Percentiles rank a stretch among this genome's conserved stretches.
Conservation (phyloP, 2,797 vertebrate species). For the Babyrousa celebensis region DNA sequence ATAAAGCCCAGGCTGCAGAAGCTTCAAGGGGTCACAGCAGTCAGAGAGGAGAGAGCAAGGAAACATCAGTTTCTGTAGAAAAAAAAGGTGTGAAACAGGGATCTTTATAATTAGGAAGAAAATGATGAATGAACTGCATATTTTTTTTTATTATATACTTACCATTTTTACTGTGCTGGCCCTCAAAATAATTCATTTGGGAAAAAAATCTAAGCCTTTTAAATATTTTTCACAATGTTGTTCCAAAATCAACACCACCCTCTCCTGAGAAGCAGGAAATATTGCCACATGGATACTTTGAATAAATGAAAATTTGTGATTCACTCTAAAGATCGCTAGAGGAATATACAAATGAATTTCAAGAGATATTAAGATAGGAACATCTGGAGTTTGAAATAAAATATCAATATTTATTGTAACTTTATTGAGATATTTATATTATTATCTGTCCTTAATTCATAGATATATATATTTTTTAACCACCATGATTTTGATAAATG, state of each 20-base stretch:
- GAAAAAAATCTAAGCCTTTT: slow-evolving; percentile 15
- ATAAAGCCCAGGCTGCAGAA: not conserved
- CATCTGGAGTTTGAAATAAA: slow-evolving; percentile 57
- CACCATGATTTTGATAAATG: slow-evolving; percentile 21
- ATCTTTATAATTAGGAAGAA: not conserved
- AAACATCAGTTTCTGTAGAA: not conserved
- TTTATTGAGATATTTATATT: slow-evolving; percentile 64
- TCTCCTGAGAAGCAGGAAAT: slow-evolving; percentile 63
- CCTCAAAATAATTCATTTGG: slow-evolving; percentile 60
- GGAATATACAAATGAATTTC: slow-evolving; percentile 36
- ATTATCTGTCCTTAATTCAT: slow-evolving; percentile 35
- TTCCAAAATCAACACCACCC: slow-evolving; percentile 45
- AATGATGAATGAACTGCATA: not conserved
- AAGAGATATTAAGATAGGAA: slow-evolving; percentile 61
- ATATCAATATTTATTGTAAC: slow-evolving; percentile 45
- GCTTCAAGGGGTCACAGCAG: not conserved
- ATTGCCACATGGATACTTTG: slow-evolving; percentile 42
- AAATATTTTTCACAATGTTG: slow-evolving; percentile 49
- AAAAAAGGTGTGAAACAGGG: rapidly evolving
- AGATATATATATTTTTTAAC: slow-evolving; percentile 7
- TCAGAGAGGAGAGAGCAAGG: not conserved
- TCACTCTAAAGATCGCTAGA: slow-evolving; percentile 57
- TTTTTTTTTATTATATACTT: slow-evolving; percentile 30
- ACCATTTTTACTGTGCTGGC: not conserved
- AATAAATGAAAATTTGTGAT: slow-evolving; percentile 66